Evolutionary conservation across 2,113 vertebrate genomes (phyloP).

Genomic region (Cryptomyrus ogoouensis): DNA sequence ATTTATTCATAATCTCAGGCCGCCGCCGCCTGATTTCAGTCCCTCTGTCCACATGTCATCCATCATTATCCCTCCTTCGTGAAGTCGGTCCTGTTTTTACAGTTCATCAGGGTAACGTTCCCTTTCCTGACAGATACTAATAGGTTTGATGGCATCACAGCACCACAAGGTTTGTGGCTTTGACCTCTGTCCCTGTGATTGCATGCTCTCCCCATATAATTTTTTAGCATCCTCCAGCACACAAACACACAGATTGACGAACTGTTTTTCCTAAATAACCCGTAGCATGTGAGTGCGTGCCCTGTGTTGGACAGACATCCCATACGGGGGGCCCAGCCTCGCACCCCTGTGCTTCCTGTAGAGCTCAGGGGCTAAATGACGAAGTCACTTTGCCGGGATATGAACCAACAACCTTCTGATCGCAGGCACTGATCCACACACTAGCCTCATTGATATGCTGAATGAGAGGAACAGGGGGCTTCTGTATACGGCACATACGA

Average conservation of each 20-base stretch:
- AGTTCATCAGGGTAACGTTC: background rate
- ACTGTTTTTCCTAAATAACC: background rate
- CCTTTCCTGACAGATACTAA: background rate
- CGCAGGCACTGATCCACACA: background rate
- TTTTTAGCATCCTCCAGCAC: background rate
- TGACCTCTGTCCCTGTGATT: background rate
- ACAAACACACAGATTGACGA: background rate
- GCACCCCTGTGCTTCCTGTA: background rate
- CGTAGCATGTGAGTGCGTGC: background rate
- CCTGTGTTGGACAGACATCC: background rate
- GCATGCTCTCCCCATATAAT: background rate
- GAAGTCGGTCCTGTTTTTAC: background rate
- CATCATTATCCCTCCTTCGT: conserved; percentile 1
- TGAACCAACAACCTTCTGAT: background rate
- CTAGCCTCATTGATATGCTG: background rate
- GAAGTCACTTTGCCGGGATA: background rate
- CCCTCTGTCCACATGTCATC: background rate
- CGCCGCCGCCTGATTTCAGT: conserved; percentile 29
- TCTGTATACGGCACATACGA: background rate
- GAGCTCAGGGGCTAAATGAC: background rate
- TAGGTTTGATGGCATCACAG: background rate
- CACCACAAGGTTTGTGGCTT: background rate
- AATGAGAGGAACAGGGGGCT: background rate
- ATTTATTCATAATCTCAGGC: conserved; percentile 46
- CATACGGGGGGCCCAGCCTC: background rate